phyloP scores from a whole-genome alignment of 2,888 invertebrate species.

The Limnephilus marmoratus region DNA sequence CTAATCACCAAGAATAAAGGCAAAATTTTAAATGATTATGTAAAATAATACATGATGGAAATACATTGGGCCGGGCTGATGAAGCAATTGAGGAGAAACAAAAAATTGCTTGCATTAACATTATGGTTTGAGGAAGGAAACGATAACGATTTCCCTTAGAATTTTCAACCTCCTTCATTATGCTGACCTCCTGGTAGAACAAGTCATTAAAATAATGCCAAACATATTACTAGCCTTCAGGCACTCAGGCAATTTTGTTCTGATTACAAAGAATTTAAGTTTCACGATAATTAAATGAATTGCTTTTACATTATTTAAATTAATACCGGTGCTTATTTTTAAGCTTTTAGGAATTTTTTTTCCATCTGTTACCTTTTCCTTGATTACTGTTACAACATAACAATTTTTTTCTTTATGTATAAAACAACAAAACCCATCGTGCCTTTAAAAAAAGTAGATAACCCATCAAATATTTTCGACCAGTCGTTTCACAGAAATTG shows the following conservation, averaged over 20 bases:
- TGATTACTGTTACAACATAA: not conserved
- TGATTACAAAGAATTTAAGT: constrained; percentile 7
- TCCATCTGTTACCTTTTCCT: not conserved
- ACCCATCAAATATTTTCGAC: no score
- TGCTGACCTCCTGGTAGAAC: constrained; percentile 30
- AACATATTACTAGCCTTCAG: not conserved
- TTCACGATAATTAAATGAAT: not conserved
- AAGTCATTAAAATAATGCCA: constrained; percentile 47
- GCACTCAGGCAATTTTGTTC: constrained; percentile 6
- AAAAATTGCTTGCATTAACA: constrained; percentile 55
- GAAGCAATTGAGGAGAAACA: constrained; percentile 57
- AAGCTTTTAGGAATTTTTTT: not conserved
- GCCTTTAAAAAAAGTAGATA: not conserved
- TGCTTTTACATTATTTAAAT: not conserved
- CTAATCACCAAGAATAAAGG: constrained; percentile 15
- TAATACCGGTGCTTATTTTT: not conserved
- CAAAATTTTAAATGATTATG: constrained; percentile 42
- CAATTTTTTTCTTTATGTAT: not conserved
- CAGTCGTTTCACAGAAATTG: no score
- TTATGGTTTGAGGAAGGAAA: constrained; percentile 59
- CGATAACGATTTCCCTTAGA: constrained; percentile 51
- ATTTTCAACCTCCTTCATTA: constrained; percentile 53
- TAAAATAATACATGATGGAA: constrained; percentile 35
- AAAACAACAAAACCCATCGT: not conserved
- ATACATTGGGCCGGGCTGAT: constrained; percentile 37